Base-by-base conservation (phyloP, 2,797 vertebrate species). In the Presbytis comata region DNA sequence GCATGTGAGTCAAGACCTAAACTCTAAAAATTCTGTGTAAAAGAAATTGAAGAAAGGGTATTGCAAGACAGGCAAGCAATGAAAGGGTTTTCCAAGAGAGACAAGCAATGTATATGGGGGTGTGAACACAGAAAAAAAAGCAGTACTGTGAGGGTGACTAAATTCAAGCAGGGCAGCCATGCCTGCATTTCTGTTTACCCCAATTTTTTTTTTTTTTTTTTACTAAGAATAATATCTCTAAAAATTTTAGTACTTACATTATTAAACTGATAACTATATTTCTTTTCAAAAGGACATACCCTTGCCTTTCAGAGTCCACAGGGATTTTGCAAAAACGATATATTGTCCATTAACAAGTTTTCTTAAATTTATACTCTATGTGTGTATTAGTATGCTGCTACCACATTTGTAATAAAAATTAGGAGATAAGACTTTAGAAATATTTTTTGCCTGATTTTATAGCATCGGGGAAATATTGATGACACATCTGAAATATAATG, bases 371-470 rank as follows among this genome's bases (percentile, higher is more conserved):
- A 55, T 50, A 72, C 6, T 87, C 26, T 80, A 6, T 41, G 10
- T 24, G 3, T 48, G 0, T 72, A 26, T 74, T 55, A 93, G 26
- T 46, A 80, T 44, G 16, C 16, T 46, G 7, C 6, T 87, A 2
- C 0, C 53, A 84, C 16, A 92, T 86, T 89, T 85, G 11, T 44
- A 80, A 93, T 78, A 87, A 59, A 92, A 93, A 95, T 90, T 50
- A 61, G 39, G 26, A 86, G 22, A 91, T 70, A 91, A 59, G 30
- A 55, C 19, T 59, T 84, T 53, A 5, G 74, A 96, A 93, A 28
- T 64, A 41, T 48, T 97, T 97, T 79, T 92, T 94, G 24, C 10
- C 33, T 92, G 28, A 92, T 76, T 87, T 55, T 22, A 72, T 26
- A 55, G 30, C n/a, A 57, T 89, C 48, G 24, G 83, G 22, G n/a